Evolutionary conservation across 2,113 vertebrate genomes (phyloP), one percentile per base, ranked within the genome.

Genomic region (Todiramphus saurophagus): DNA sequence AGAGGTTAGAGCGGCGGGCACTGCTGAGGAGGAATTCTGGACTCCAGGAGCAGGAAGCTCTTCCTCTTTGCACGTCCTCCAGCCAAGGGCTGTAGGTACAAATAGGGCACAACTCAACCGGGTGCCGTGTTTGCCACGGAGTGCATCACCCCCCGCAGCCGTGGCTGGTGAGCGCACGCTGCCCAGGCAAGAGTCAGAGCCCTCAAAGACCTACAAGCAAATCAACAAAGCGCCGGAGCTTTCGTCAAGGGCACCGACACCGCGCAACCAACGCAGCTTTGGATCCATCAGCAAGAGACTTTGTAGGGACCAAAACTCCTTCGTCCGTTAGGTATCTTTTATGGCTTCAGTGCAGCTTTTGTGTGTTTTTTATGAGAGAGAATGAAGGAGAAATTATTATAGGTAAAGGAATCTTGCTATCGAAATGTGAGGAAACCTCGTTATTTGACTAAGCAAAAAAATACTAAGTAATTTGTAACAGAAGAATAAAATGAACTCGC

Each of bases 391-490:
- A 93, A 91, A 46, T 85, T 30, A 93, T 70, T 94, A n/a, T 1
- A 78, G 81, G 88, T 59, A 50, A 84, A 95, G 89, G 92, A 60
- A 85, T 78, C 89, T 93, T 84, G 73, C 87, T 73, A 82, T 79
- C 74, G 62, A 85, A 95, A 82, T 15, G 83, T 56, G 80, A 94
- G 81, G 89, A 96, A 97, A 92, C 28, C 87, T 67, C 84, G 87
- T 87, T 97, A 93, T 87, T 94, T 93, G 73, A 93, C 94, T 92
- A 97, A 96, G 94, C 81, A 94, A 95, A 98, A 97, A 95, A 95
- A 67, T 39, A 84, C 91, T 86, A 87, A 83, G 93, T 90, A 55
- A 97, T 94, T 94, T 96, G 97, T 97, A 98, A 95, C 70, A 62
- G 87, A 96, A 97, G 95, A 92, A 94, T 85, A 77, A 96, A 96